phyloP scores from a whole-genome alignment of 2,113 vertebrate species.

The Ploceus nigricollis region DNA sequence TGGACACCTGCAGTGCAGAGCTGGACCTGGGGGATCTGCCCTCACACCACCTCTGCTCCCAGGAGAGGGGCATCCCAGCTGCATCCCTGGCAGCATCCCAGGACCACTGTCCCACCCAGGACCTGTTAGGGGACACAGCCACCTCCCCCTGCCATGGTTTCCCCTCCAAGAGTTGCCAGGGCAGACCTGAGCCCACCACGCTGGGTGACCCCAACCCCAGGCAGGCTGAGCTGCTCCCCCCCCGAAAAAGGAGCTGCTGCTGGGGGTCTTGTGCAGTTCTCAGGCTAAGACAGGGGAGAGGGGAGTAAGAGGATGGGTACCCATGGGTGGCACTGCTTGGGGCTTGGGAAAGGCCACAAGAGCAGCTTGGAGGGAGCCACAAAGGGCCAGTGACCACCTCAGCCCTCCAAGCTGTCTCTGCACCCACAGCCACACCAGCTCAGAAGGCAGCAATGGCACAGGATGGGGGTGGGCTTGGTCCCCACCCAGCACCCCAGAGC shows the following conservation, averaged over 20 bases:
- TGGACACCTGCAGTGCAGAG: background rate
- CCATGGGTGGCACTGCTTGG: background rate
- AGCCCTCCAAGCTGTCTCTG: fast-evolving
- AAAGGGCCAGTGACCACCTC: background rate
- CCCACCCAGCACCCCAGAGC: background rate
- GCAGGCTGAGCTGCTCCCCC: background rate
- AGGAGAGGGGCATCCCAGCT: background rate
- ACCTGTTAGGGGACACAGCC: fast-evolving
- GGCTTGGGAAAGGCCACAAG: background rate
- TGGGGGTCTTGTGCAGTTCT: background rate
- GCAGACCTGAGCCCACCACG: fast-evolving
- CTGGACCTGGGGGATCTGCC: background rate
- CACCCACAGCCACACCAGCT: background rate
- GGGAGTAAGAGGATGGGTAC: background rate
- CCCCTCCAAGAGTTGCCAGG: background rate
- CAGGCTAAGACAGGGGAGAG: background rate
- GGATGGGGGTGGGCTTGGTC: fast-evolving
- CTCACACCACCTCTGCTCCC: background rate
- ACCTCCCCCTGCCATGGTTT: background rate
- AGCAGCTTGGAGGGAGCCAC: background rate
- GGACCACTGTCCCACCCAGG: background rate
- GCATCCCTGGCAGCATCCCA: fast-evolving
- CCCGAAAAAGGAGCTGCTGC: background rate
- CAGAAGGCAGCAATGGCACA: background rate
- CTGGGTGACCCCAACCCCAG: background rate